Percentiles rank a stretch among this genome's conserved stretches.
phyloP scores from a whole-genome alignment of 2,888 invertebrate species.

The Allophyes oxyacanthae region DNA sequence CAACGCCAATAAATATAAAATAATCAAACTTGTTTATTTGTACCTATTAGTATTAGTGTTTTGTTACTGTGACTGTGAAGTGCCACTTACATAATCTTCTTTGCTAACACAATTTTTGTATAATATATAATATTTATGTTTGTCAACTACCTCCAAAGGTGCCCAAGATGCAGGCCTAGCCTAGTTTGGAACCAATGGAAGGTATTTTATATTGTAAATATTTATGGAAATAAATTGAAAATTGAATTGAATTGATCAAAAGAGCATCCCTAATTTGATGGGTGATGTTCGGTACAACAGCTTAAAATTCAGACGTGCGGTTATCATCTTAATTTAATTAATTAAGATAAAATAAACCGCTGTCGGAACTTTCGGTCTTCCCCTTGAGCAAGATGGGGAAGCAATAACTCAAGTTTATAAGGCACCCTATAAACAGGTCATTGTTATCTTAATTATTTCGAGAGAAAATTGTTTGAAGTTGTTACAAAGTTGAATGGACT shows the following conservation, averaged over 20 bases:
- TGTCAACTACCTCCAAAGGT: too few relatives aligned
- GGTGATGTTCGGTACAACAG: constrained; percentile 12
- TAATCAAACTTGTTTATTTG: too few relatives aligned
- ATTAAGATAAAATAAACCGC: constrained; percentile 61
- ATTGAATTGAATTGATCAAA: background rate
- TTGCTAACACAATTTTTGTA: too few relatives aligned
- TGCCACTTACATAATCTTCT: too few relatives aligned
- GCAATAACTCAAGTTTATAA: constrained; percentile 51
- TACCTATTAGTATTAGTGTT: too few relatives aligned
- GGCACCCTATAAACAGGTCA: constrained; percentile 45
- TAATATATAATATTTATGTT: too few relatives aligned
- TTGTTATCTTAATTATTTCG: constrained; percentile 49
- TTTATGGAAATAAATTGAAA: too few relatives aligned
- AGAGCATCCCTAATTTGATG: background rate
- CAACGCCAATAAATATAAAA: too few relatives aligned
- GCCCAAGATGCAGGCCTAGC: too few relatives aligned
- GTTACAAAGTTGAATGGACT: constrained; percentile 38
- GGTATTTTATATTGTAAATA: too few relatives aligned
- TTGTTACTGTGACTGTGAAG: too few relatives aligned
- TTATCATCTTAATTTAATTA: constrained; percentile 55
- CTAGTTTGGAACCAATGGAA: too few relatives aligned
- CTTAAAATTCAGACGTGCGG: constrained; percentile 42
- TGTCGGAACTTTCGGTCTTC: constrained; percentile 42
- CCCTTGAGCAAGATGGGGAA: constrained; percentile 41
- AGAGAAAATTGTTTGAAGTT: constrained; percentile 41